A percentile compares a stretch with the other conserved stretches of the same genome.
phyloP scores from a whole-genome alignment of 2,797 vertebrate species.

The Cirrhinus molitorella region DNA sequence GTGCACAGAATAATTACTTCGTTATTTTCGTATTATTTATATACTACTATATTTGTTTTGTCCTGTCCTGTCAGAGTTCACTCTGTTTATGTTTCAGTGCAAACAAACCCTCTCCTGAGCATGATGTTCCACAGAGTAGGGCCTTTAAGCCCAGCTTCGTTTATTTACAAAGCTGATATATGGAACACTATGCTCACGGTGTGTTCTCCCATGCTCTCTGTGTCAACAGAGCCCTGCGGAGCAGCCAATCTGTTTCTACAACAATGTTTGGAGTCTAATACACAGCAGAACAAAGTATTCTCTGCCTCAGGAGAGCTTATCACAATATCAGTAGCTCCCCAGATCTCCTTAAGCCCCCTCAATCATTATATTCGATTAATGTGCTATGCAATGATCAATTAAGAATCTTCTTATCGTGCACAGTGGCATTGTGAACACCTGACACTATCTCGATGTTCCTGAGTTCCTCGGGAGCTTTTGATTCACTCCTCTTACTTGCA shows the following conservation, averaged over 20 bases:
- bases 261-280: slow-evolving; percentile 29
- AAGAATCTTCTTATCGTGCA: slow-evolving; percentile 32
- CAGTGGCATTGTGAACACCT: slow-evolving; percentile 13
- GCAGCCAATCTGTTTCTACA: slow-evolving; percentile 42
- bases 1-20: neutral
- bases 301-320: slow-evolving; percentile 18
- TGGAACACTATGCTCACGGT: slow-evolving; percentile 21
- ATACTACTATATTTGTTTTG: neutral
- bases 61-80: neutral
- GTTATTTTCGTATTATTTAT: neutral
- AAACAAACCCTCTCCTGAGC: neutral
- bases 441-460: slow-evolving; percentile 22
- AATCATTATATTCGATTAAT: slow-evolving; percentile 52
- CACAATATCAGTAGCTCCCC: slow-evolving; percentile 36
- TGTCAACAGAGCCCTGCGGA: slow-evolving; percentile 30
- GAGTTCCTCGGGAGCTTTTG: neutral
- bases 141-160: slow-evolving; percentile 7
- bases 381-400: slow-evolving; percentile 45
- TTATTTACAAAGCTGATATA: slow-evolving; percentile 24
- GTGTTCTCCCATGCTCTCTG: slow-evolving; percentile 10
- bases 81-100: neutral
- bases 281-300: slow-evolving; percentile 1
- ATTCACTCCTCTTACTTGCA: neutral
- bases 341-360: slow-evolving; percentile 36
- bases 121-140: neutral